Evolutionary conservation across 2,113 vertebrate genomes (phyloP).

Genomic region (Macrotis lagotis): DNA sequence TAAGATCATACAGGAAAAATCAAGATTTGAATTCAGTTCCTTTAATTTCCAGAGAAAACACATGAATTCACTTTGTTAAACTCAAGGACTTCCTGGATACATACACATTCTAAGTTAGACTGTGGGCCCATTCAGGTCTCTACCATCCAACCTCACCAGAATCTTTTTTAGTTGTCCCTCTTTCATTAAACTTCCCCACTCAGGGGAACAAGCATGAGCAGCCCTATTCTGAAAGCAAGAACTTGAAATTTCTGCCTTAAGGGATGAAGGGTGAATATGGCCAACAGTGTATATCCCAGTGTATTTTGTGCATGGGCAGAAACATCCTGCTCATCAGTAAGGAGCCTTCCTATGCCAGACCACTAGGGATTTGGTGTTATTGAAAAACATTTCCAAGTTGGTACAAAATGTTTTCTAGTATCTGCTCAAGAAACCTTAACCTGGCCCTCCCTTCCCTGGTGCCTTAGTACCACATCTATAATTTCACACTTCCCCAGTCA

Average conservation of each 20-base stretch:
- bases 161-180: neutral
- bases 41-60: neutral
- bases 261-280: neutral
- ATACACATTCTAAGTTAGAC: slow-evolving; percentile 17
- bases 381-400: slow-evolving; percentile 37
- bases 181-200: neutral
- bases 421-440: slow-evolving; percentile 36
- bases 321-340: neutral
- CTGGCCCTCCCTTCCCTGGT: neutral
- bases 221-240: neutral
- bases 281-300: neutral
- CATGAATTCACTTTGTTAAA: neutral
- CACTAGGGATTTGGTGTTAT: slow-evolving; percentile 3
- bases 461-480: neutral
- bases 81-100: neutral
- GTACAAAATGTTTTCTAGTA: slow-evolving; percentile 34
- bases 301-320: neutral
- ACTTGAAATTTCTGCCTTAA: neutral
- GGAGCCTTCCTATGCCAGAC: neutral
- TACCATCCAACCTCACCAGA: neutral
- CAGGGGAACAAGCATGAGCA: neutral
- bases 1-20: neutral
- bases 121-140: slow-evolving; percentile 1
- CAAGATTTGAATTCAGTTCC: neutral
- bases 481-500: slow-evolving; percentile 3